Base-by-base conservation (phyloP, 1,140 invertebrate species). In the Megathymus violae region DNA sequence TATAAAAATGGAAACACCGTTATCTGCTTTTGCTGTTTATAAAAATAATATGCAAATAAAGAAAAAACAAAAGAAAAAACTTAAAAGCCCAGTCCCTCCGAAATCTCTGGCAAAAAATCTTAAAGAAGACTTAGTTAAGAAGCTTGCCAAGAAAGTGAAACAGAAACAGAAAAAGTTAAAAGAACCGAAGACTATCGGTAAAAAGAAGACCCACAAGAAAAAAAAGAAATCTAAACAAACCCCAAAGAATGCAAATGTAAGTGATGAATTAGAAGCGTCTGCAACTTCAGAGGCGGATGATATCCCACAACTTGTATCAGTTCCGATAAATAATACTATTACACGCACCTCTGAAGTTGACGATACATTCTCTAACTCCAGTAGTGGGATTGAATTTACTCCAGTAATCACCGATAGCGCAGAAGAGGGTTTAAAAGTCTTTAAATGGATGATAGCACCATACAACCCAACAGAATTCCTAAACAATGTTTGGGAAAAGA, bases 401-500 rank as follows among this genome's bases (percentile, higher is more conserved):
- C 85, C 88, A 5, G 80, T 89, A 4, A 92, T 93, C 74, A 93
- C 94, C 7, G 81, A 94, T 79, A 94, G 93, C 66, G 69, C 86
- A n/a, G 79, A 90, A 61, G 89, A 94, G 70, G 94, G 94, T 6
- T 82, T 91, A 17, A 92, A 93, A 61, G 72, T 95, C 13, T 95
- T 97, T 69, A 87, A 93, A 64, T 96, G 95, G 94, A 72, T 97
- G 19, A 93, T 97, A 16, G 87, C 94, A 80, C 96, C 96, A 7
- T 89, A 95, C 1, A 78, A 88, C 11, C 64, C 92, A 9, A 88
- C 93, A 3, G 82, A 93, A 13, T 97, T 97, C 79, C 94, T 97
- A 56, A 88, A 90, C 80, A 88, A 77, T 78, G 87, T 92, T 36
- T 98, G 97, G 97, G 97, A 99, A 88, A 95, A 94, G 54, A 94